These are phyloP conservation scores for Lophius americanus DNA, from an alignment of 2,797 vertebrate genomes.

Conservation along the genomic window DNA sequence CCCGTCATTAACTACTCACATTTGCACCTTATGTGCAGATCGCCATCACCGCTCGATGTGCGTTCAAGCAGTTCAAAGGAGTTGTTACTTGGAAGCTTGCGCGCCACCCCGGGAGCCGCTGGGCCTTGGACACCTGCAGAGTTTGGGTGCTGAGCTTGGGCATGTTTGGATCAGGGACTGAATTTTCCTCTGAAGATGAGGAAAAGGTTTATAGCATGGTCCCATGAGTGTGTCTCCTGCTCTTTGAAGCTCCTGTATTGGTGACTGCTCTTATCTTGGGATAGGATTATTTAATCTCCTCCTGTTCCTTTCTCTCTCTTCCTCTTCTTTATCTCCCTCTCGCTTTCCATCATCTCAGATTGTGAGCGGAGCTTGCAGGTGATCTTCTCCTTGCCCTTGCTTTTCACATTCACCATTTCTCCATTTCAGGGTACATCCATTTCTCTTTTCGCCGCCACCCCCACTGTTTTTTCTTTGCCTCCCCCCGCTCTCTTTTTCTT, in stretches of 20 bases:
- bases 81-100: constrained; percentile 73
- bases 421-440: constrained; percentile 46
- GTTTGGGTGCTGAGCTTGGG: constrained; percentile 74
- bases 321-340: constrained; percentile 36
- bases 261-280: constrained; percentile 92
- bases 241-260: constrained; percentile 95
- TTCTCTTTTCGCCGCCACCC: constrained; percentile 45
- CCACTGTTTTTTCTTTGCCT: constrained; percentile 57
- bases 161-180: constrained; percentile 81
- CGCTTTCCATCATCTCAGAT: constrained; percentile 52
- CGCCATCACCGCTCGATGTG: constrained; percentile 73
- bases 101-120: constrained; percentile 68
- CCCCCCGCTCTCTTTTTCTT: constrained; percentile 58
- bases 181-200: constrained; percentile 84
- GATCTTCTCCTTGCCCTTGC: constrained; percentile 56
- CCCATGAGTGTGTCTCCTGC: constrained; percentile 84
- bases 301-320: constrained; percentile 66
- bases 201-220: constrained; percentile 86
- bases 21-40: constrained; percentile 79
- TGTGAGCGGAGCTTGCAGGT: constrained; percentile 58
- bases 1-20: constrained; percentile 80
- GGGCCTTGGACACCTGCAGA: constrained; percentile 67
- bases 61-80: constrained; percentile 73
- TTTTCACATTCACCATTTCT: constrained; percentile 59
- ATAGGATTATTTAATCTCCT: constrained; percentile 91